Evolutionary conservation across 2,797 vertebrate species (phyloP).

Genomic region (Enteromius fasciolatus): DNA sequence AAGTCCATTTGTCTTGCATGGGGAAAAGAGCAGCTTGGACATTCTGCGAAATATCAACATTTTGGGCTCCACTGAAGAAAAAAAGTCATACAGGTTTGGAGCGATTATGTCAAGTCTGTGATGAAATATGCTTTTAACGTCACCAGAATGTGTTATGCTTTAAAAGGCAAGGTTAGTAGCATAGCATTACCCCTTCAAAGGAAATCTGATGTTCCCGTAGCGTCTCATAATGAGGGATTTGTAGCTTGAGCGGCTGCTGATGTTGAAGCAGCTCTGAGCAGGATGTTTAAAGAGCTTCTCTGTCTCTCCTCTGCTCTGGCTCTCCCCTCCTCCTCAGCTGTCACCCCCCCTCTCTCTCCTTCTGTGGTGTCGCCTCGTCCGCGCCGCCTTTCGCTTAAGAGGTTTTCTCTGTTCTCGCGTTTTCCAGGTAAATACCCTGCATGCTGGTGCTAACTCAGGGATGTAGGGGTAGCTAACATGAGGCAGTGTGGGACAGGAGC

Average conservation of each 20-base stretch:
- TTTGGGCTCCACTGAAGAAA: neutral
- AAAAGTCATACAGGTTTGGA: constrained; percentile 1
- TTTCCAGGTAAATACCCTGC: constrained; percentile 79
- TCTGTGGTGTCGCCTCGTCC: constrained; percentile 77
- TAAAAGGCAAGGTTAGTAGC: neutral
- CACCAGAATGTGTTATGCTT: neutral
- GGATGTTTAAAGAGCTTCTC: constrained; percentile 50
- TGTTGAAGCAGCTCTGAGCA: constrained; percentile 16
- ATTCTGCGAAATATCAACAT: constrained; percentile 1
- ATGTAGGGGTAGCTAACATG: constrained; percentile 1
- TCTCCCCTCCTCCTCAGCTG: constrained; percentile 62
- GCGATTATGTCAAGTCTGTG: neutral
- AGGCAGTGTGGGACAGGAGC: neutral
- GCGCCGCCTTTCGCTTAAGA: constrained; percentile 80
- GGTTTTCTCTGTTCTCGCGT: constrained; percentile 82
- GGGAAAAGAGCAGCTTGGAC: neutral
- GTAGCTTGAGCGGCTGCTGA: neutral
- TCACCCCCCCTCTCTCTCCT: constrained; percentile 78
- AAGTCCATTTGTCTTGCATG: neutral
- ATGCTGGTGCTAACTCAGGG: constrained; percentile 52
- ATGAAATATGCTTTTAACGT: neutral
- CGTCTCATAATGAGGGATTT: neutral
- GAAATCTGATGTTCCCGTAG: neutral
- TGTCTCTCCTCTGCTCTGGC: constrained; percentile 44
- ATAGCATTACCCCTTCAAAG: neutral